Base-by-base conservation (phyloP, 2,797 vertebrate species). In the Karalla daura region DNA sequence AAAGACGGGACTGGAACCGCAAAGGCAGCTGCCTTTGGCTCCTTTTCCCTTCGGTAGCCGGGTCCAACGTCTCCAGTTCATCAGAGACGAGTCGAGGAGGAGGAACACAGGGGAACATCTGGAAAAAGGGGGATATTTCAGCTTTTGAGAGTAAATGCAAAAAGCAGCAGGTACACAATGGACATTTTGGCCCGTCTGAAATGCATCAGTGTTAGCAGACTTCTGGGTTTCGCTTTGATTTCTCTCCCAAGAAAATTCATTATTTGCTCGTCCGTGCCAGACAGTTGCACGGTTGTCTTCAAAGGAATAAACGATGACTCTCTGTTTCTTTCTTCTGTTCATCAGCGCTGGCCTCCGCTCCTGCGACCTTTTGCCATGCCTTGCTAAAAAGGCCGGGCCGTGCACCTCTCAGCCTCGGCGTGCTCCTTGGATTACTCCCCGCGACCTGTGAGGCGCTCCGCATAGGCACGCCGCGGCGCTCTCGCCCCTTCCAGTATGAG, bases 111-210 rank as follows among this genome's bases (percentile, higher is more conserved):
- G 58, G 59, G 60, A 81, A 90, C 91, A 92, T 92, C 91, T 92
- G 92, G 90, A 87, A 92, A 91, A 91, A 45, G 53, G 65, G 36
- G 52, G 47, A 76, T 63, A 74, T 69, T 69, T 83, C 58, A 64
- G 75, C 74, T 82, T 82, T 78, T 65, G 32, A 85, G 80, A 83
- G 85, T 65, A 81, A 89, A 91, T 92, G 86, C 63, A 88, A 88
- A 93, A 91, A 91, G 81, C 89, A 93, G 90, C 88, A 92, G 86
- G 85, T 88, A 86, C 76, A 89, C 84, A 91, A 87, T 86, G 72
- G 82, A 87, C 77, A 78, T 79, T 68, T 81, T 80, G 81, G 81
- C 77, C 37, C 62, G 83, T 66, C 52, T 73, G 82, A 87, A 86
- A 86, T 84, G 78, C 67, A 58, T 81, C 80, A 83, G 75, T 72